phyloP scores from a whole-genome alignment of 2,888 invertebrate genomes.

The Petrophora chlorosata region DNA sequence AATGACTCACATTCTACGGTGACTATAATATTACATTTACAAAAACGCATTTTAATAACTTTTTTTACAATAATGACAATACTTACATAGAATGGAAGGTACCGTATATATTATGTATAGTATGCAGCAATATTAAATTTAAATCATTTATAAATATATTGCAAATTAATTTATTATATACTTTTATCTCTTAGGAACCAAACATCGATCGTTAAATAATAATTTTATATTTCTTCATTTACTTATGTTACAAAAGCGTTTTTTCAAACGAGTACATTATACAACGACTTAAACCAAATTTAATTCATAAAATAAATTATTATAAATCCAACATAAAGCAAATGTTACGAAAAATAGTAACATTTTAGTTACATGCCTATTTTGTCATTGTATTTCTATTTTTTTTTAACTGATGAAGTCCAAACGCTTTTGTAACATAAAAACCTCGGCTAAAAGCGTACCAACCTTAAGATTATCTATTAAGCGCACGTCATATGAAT shows the following conservation, averaged over 20 bases:
- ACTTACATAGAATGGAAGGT: constrained; percentile 61
- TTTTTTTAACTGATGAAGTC: too few species aligned
- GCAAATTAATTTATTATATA: constrained; percentile 45
- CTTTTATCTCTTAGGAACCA: constrained; percentile 63
- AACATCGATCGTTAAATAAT: constrained; percentile 49
- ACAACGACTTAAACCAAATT: too few species aligned
- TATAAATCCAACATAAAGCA: too few species aligned
- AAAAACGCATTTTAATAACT: constrained; percentile 17
- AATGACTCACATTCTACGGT: background rate
- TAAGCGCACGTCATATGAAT: background rate
- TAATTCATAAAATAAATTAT: too few species aligned
- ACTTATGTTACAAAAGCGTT: constrained; percentile 20
- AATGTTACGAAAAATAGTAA: too few species aligned
- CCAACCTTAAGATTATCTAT: background rate
- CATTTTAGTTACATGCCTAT: too few species aligned
- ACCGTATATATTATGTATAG: constrained; percentile 45
- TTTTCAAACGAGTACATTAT: background rate
- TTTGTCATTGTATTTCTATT: too few species aligned
- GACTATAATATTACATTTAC: constrained; percentile 8
- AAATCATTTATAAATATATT: constrained; percentile 37
- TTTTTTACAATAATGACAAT: constrained; percentile 15
- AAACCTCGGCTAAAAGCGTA: too few species aligned
- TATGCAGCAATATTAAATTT: constrained; percentile 26
- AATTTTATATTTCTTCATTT: constrained; percentile 31
- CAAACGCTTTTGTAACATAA: too few species aligned